These are phyloP conservation scores for Poecilus cupreus DNA, from an alignment of 2,888 invertebrate genomes.

Conservation along the genomic window DNA sequence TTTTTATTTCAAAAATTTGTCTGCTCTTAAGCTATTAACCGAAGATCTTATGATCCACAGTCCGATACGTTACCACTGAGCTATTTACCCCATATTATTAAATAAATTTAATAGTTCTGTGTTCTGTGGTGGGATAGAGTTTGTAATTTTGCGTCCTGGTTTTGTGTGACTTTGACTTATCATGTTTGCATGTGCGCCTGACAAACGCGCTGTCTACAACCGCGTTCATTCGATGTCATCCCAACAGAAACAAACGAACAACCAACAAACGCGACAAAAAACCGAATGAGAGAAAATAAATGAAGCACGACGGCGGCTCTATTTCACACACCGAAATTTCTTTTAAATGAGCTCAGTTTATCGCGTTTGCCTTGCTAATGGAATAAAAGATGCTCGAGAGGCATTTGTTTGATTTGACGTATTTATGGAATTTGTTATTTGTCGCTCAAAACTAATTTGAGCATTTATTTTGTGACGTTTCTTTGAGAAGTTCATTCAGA, in stretches of 20 bases:
- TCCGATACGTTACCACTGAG: too few species aligned
- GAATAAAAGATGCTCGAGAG: constrained; percentile 7
- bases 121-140: too few species aligned
- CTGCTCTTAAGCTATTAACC: too few species aligned
- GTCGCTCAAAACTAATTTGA: constrained; percentile 18
- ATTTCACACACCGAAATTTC: constrained; percentile 12
- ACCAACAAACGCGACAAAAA: constrained; percentile 15
- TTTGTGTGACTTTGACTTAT: constrained; percentile 3
- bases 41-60: too few species aligned
- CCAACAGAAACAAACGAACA: constrained; percentile 17
- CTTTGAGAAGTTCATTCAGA: too few species aligned
- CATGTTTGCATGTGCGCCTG: constrained; percentile 3
- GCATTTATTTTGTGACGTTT: not conserved
- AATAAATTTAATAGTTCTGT: too few species aligned
- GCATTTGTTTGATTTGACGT: constrained; percentile 27
- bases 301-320: constrained; percentile 29
- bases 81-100: too few species aligned
- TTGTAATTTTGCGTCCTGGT: too few species aligned
- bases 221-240: not conserved
- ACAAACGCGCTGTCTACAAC: constrained; percentile 46
- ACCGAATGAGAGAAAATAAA: constrained; percentile 39
- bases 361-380: not conserved
- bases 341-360: constrained; percentile 24
- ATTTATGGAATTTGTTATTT: constrained; percentile 43
- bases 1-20: too few species aligned